Percentiles rank a stretch among this genome's conserved stretches.
These are phyloP conservation scores for Crotalus viridis DNA, from an alignment of 2,113 vertebrate species.

Conservation along the genomic window DNA sequence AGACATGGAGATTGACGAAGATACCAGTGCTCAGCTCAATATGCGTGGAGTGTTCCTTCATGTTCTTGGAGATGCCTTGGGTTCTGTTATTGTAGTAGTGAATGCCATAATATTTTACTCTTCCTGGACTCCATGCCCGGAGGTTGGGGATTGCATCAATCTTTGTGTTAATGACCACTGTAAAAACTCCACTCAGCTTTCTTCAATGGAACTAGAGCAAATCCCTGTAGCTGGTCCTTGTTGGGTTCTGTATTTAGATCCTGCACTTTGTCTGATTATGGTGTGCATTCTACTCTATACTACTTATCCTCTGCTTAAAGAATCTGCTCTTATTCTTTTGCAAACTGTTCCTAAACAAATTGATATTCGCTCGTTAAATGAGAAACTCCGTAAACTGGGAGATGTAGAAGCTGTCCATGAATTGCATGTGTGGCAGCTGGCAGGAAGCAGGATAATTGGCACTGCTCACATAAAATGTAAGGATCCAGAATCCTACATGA, in stretches of 20 bases:
- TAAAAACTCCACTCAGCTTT: constrained; percentile 75
- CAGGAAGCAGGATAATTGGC: constrained; percentile 96
- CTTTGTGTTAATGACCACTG: constrained; percentile 78
- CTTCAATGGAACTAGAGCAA: background rate
- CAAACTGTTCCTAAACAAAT: constrained; percentile 98
- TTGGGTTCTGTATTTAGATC: constrained; percentile 97
- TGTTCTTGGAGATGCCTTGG: constrained; percentile 93
- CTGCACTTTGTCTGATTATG: constrained; percentile 92
- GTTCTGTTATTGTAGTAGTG: constrained; percentile 95
- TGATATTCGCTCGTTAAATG: constrained; percentile 86
- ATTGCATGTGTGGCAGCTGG: constrained; percentile 96
- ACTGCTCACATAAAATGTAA: constrained; percentile 98
- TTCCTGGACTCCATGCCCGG: constrained; percentile 84
- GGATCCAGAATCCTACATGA: constrained; percentile 94
- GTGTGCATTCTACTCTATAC: constrained; percentile 94
- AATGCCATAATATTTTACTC: constrained; percentile 89
- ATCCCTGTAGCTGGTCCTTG: constrained; percentile 81
- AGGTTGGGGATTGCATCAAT: constrained; percentile 77
- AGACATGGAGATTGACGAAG: constrained; percentile 72
- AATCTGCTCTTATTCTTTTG: constrained; percentile 96
- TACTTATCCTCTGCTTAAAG: constrained; percentile 93
- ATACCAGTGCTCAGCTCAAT: constrained; percentile 85
- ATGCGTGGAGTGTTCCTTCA: constrained; percentile 99
- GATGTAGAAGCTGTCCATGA: constrained; percentile 95
- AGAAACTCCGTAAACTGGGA: constrained; percentile 82